A percentile compares a stretch with the other conserved stretches of the same genome.
Evolutionary conservation across 2,797 vertebrate species (phyloP).

Genomic region (Sternarchorhynchus goeldii): DNA sequence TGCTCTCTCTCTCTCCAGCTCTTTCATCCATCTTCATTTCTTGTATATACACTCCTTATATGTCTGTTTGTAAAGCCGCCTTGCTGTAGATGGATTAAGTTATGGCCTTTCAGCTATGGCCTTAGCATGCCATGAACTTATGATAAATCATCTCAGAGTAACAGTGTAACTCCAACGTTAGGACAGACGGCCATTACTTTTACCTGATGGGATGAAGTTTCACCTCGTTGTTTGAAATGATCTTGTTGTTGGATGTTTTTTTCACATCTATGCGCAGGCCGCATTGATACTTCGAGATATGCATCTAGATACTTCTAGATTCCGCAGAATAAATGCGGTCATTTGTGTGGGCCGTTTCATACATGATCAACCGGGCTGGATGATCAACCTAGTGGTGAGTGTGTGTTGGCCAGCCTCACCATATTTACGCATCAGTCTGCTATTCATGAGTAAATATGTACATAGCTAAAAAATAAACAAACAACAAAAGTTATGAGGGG

Average conservation of each 20-base stretch:
- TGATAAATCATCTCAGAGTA: no score
- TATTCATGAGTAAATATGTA: constrained; percentile 26
- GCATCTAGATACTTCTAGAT: no score
- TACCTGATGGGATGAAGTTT: no score
- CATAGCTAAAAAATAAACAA: constrained; percentile 2
- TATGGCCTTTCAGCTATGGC: no score
- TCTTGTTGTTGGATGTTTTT: background rate
- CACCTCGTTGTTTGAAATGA: background rate
- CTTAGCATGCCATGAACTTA: no score
- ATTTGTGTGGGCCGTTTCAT: constrained; percentile 10
- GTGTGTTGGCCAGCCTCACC: constrained; percentile 7
- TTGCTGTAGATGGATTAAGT: no score
- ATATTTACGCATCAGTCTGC: constrained; percentile 39
- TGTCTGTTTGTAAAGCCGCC: no score
- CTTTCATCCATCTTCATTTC: background rate
- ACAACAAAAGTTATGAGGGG: background rate
- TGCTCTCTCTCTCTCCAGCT: background rate
- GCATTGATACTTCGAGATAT: no score
- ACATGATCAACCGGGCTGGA: background rate
- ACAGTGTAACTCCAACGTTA: no score
- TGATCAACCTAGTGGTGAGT: constrained; percentile 12
- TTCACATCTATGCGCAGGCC: background rate
- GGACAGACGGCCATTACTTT: no score
- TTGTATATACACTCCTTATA: no score
- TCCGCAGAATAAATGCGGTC: no score